phyloP scores from a whole-genome alignment of 2,888 invertebrate species.

The Lottia scabra region DNA sequence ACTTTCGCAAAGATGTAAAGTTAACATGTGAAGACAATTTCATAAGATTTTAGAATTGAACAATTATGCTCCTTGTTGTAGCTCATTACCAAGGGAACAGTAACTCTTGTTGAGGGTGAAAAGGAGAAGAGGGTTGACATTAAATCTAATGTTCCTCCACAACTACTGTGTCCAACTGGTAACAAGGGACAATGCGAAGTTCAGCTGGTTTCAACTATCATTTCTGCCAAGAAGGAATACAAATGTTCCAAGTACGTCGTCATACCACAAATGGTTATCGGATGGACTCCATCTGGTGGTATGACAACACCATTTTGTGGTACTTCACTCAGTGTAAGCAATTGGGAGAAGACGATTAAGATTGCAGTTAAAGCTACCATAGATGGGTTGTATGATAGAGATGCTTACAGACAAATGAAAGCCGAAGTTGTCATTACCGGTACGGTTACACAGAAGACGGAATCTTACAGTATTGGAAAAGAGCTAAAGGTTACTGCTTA shows the following conservation, averaged over 20 bases:
- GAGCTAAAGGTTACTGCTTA: neutral
- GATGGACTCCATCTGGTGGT: constrained; percentile 8
- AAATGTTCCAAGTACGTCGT: constrained; percentile 35
- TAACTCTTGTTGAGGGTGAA: constrained; percentile 44
- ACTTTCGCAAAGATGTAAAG: too few relatives aligned
- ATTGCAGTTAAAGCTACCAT: constrained; percentile 47
- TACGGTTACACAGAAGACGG: constrained; percentile 5
- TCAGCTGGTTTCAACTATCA: constrained; percentile 40
- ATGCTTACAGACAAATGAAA: constrained; percentile 31
- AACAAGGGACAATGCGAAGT: constrained; percentile 49
- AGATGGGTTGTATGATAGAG: constrained; percentile 44
- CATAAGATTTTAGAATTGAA: too few relatives aligned
- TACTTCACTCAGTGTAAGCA: constrained; percentile 32
- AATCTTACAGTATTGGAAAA: neutral
- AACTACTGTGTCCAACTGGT: constrained; percentile 43
- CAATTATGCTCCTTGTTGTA: constrained; percentile 18
- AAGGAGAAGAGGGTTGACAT: constrained; percentile 34
- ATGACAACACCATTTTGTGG: constrained; percentile 32
- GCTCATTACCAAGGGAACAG: constrained; percentile 28
- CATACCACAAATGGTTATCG: constrained; percentile 34
- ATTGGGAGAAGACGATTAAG: constrained; percentile 40
- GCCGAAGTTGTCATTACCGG: constrained; percentile 24
- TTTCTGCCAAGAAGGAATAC: constrained; percentile 28
- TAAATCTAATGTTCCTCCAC: constrained; percentile 45
- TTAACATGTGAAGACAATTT: too few relatives aligned